Percentiles rank a stretch among this genome's conserved stretches.
Evolutionary conservation across 2,888 invertebrate species (phyloP).

Genomic region (Ophion ellenae): DNA sequence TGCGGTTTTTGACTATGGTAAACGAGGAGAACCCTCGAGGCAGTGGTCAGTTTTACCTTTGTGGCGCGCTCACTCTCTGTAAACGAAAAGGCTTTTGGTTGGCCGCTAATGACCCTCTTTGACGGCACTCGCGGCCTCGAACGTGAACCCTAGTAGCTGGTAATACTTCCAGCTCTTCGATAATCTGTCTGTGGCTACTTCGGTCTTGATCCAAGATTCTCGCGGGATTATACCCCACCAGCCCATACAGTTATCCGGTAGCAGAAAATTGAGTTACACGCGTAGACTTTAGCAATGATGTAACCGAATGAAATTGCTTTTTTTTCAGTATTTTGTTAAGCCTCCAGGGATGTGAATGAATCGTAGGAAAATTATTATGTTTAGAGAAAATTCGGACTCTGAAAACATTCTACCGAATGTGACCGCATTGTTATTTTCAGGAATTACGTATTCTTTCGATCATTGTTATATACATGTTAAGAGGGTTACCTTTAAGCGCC

Average conservation of each 20-base stretch:
- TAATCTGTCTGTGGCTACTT: conserved; percentile 59
- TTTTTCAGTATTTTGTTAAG: background rate
- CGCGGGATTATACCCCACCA: conserved; percentile 57
- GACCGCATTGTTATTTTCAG: too few species aligned
- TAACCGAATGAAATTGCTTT: background rate
- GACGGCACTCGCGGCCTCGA: conserved; percentile 39
- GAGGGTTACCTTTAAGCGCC: too few species aligned
- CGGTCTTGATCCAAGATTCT: conserved; percentile 67
- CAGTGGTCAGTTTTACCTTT: conserved; percentile 17
- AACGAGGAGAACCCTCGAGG: conserved; percentile 23
- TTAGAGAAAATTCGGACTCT: background rate
- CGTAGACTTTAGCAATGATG: conserved; percentile 9
- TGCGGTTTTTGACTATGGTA: conserved; percentile 29
- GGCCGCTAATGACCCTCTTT: conserved; percentile 64
- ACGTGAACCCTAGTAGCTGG: conserved; percentile 51
- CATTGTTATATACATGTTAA: too few species aligned
- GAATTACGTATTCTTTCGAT: too few species aligned
- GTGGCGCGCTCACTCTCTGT: conserved; percentile 12
- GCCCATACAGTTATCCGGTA: conserved; percentile 47
- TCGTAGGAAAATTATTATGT: background rate
- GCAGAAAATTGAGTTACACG: conserved; percentile 44
- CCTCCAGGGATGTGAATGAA: background rate
- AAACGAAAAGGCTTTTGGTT: conserved; percentile 61
- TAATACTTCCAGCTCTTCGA: conserved; percentile 43
- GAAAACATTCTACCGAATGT: too few species aligned